Conservation (phyloP, 2,888 invertebrate species). For the Petrolisthes manimaculis region DNA sequence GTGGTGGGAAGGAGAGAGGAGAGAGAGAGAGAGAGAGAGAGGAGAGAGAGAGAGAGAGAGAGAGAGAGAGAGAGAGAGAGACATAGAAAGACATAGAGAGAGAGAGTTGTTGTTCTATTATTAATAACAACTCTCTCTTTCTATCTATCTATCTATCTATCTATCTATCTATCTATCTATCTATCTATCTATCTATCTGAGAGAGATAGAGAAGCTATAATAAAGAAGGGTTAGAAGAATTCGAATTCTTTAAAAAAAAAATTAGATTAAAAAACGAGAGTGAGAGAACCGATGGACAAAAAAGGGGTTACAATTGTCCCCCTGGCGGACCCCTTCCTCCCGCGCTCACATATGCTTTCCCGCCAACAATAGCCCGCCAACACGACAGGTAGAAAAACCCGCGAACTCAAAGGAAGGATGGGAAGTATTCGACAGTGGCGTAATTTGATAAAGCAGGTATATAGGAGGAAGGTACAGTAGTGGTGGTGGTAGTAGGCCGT, state of each 20-base stretch:
- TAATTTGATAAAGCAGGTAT: conserved; percentile 48
- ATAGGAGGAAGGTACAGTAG: background rate
- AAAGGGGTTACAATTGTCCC: conserved; percentile 30
- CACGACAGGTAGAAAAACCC: conserved; percentile 27
- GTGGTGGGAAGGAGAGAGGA: conserved; percentile 8
- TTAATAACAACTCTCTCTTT: too few relatives aligned
- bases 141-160: too few relatives aligned
- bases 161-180: too few relatives aligned
- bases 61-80: conserved; percentile 4
- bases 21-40: conserved; percentile 24
- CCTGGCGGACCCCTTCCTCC: background rate
- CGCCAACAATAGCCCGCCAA: background rate
- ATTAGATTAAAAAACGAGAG: background rate
- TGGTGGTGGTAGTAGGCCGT: background rate
- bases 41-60: background rate
- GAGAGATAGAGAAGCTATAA: background rate
- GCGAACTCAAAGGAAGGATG: conserved; percentile 5
- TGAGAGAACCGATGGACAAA: background rate
- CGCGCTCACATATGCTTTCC: background rate
- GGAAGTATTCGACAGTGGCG: conserved; percentile 27
- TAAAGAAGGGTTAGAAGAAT: background rate
- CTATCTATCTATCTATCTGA: too few relatives aligned
- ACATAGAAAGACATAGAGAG: too few relatives aligned
- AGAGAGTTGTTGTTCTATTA: too few relatives aligned
- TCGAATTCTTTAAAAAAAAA: background rate